Evolutionary conservation across 2,888 invertebrate species (phyloP), one percentile per base, ranked within the genome.

Genomic region (Seira musarum): DNA sequence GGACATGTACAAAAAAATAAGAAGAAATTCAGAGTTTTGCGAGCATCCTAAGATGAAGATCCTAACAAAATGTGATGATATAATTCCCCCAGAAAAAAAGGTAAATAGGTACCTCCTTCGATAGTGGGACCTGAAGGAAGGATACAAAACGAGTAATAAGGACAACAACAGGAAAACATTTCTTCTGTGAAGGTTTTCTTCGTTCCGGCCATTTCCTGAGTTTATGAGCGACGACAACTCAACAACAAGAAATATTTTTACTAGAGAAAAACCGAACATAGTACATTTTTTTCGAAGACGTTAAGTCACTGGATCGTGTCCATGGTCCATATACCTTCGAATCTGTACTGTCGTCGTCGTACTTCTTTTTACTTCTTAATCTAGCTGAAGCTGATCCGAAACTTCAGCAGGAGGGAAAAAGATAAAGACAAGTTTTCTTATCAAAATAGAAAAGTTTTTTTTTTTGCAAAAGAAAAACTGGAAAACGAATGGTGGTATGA

Each of bases 161-260:
- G 40, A 40, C 40, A 40, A 57, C 57, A 57, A 57, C 57, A 57
- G 57, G 57, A 57, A 57, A 57, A n/a, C 57, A n/a, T 57, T 57
- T 57, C 17, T n/a, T 40, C 13, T n/a, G 57, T 57, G 57, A 57
- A n/a, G 57, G 57, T 57, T 57, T 57, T 57, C 57, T n/a, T n/a
- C 57, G 57, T 57, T 57, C 57, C 57, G 57, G 57, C 57, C 57
- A 57, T 57, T 57, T 57, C 57, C 17, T 57, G 17, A 57, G 57
- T 57, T 57, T 57, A 57, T 57, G 57, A 57, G 57, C 15, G 57
- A 57, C 57, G 57, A 57, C 57, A 17, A n/a, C 57, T 40, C 40
- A 40, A 40, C 40, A 40, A 13, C 40, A 57, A 40, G 5, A 57
- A 57, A 57, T 57, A 57, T 57, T 13, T 40, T 40, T 40, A 8